Percentiles rank a stretch among this genome's conserved stretches.
Conservation (phyloP, 2,888 invertebrate species). For the Elegia similella region DNA sequence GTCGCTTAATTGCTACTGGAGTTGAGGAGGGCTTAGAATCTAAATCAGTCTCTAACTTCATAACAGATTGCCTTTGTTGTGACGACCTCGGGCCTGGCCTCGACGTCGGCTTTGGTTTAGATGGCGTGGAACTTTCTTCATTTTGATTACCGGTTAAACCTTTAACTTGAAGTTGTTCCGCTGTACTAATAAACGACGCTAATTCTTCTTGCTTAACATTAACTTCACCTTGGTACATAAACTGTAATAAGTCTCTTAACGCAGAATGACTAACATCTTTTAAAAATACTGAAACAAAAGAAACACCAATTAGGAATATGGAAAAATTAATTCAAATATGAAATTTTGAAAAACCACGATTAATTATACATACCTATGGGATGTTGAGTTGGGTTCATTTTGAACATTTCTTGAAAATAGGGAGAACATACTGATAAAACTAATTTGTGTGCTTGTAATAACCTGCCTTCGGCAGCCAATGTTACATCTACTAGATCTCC, state of each 20-base stretch:
- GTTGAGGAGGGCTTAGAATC: constrained; percentile 84
- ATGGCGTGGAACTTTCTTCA: constrained; percentile 81
- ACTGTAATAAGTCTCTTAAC: constrained; percentile 86
- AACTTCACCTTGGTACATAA: constrained; percentile 88
- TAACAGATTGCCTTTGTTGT: constrained; percentile 83
- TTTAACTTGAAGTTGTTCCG: constrained; percentile 87
- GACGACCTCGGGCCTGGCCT: constrained; percentile 85
- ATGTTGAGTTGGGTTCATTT: constrained; percentile 86
- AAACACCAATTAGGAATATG: background rate
- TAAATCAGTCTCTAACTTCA: constrained; percentile 83
- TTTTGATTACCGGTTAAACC: constrained; percentile 85
- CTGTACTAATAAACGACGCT: constrained; percentile 87
- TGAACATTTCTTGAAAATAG: constrained; percentile 88
- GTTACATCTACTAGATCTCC: constrained; percentile 87
- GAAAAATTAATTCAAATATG: constrained; percentile 12
- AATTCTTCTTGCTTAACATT: constrained; percentile 87
- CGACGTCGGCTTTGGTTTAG: constrained; percentile 81
- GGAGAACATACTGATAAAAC: constrained; percentile 88
- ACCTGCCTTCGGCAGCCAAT: constrained; percentile 86
- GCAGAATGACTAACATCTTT: constrained; percentile 87
- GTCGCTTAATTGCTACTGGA: constrained; percentile 83
- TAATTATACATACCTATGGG: constrained; percentile 83
- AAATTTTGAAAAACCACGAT: too few relatives aligned
- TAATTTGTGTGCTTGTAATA: constrained; percentile 87
- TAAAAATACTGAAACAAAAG: constrained; percentile 82